Base-by-base conservation (phyloP, 2,888 invertebrate species). In the Drosophila barbarae region DNA sequence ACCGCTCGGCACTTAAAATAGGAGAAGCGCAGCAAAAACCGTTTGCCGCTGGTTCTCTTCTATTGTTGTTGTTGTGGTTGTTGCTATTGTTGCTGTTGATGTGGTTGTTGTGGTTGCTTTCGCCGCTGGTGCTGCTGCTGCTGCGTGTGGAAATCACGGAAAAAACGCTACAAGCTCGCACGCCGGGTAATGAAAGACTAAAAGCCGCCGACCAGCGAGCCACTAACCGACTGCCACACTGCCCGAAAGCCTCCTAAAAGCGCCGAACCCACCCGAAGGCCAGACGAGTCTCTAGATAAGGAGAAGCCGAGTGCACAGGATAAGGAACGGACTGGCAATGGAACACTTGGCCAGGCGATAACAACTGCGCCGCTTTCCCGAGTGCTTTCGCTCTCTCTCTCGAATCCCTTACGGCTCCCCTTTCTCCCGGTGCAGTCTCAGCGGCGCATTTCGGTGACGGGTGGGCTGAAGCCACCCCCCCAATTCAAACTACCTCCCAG, bases 121-220 rank as follows among this genome's bases (percentile, higher is more conserved):
- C 38, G 44, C 32, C 59, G 38, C 59, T 49, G 36, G 26, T 53
- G 38, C 59, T 50, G 38, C 46, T 69, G 57, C 50, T 55, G 57
- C 63, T 56, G 60, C 59, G 58, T 76, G 58, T 67, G 70, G 58
- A 61, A 36, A 50, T 52, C 46, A 54, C 63, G 54, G 82, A 68
- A 71, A 69, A 72, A 79, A 67, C 75, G 79, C 65, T 64, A 73
- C 82, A 77, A 71, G 68, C 77, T 79, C 71, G 71, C 55, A 58
- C 69, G 75, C 82, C 79, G 77, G 77, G 75, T 73, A 79, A 73
- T 70, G 74, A 76, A 82, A 79, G 82, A 79, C 79, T 78, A 73
- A 68, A 63, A 63, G 68, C 58, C 69, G 47, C 26, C 49, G 52
- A 41, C 46, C 26, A n/a, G 35, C 72, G 71, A 69, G 47, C 52